Evolutionary conservation across 2,797 vertebrate species (phyloP).

Genomic region (Mastacembelus armatus): DNA sequence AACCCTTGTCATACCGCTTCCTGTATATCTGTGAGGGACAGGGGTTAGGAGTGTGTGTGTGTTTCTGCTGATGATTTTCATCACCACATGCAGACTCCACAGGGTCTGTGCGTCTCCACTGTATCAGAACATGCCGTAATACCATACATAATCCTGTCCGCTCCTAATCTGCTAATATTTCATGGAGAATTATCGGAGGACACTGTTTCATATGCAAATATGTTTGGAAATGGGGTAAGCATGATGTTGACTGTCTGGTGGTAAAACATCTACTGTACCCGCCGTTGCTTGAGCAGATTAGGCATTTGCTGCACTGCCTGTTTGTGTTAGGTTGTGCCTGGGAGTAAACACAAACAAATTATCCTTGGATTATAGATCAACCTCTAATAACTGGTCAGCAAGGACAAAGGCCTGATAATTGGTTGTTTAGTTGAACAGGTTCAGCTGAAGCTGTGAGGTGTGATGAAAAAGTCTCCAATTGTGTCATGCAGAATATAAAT

Average conservation of each 20-base stretch:
- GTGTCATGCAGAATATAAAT: too few relatives aligned
- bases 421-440: conserved; percentile 13
- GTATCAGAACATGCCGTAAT: conserved; percentile 51
- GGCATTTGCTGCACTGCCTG: conserved; percentile 50
- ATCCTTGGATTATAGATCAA: conserved; percentile 73
- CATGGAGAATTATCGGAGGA: conserved; percentile 73
- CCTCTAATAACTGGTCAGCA: conserved; percentile 72
- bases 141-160: conserved; percentile 60
- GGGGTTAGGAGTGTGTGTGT: conserved; percentile 38
- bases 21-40: conserved; percentile 58
- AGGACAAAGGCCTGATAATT: conserved; percentile 61
- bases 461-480: too few relatives aligned
- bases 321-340: conserved; percentile 69
- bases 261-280: conserved; percentile 40
- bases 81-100: conserved; percentile 28
- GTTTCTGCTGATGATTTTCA: conserved; percentile 42
- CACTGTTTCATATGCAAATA: conserved; percentile 80
- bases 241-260: conserved; percentile 47
- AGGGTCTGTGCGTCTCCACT: conserved; percentile 23
- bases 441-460: background rate
- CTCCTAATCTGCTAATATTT: conserved; percentile 75
- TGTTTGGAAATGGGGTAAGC: conserved; percentile 68
- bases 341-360: conserved; percentile 77
- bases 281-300: conserved; percentile 69
- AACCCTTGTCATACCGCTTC: conserved; percentile 58